Base-by-base conservation (phyloP, 2,888 invertebrate genomes). In the Flexamia atlantica region DNA sequence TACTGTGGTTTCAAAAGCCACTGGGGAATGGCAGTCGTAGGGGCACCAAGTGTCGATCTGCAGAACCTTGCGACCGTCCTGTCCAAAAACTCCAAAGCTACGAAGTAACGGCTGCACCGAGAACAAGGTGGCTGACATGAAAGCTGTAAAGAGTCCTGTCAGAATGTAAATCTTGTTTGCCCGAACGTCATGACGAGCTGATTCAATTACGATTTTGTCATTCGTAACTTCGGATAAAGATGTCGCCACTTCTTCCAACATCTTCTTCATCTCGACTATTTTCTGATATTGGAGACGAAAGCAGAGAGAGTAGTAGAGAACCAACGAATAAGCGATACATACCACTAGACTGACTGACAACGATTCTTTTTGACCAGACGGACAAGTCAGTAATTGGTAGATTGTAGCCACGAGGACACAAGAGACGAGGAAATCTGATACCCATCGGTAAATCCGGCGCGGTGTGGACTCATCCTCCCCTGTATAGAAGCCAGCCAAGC, bases 11-110 rank as follows among this genome's bases (percentile, higher is more conserved):
- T 79, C 79, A 57, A 79, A 79, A 3, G n/a, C 5, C 0, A 57
- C 20, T 17, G 30, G n/a, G 1, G 17, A 17, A 14, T 57, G 30
- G 30, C 25, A 32, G 28, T 79, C 28, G 30, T 50, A 79, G 23
- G 79, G 79, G 23, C 79, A 79, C 79, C 79, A 79, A 32, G 36
- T 36, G 20, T 79, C 79, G 12, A 79, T 79, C 57, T 79, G 79
- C 20, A 79, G 79, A 4, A 50, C 20, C 20, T 57, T 79, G 12
- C 23, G 23, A 10, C 79, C 79, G 28, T 76, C 76, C 36, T 50
- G 30, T n/a, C 79, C 79, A n/a, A 79, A 57, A 30, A 79, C 1
- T 2, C 50, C 57, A 2, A 14, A 17, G 20, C 57, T 79, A 1
- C 79, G 53, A 7, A 79, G 57, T 10, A 79, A 23, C n/a, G 79